A percentile compares a stretch with the other conserved stretches of the same genome.
Evolutionary conservation across 2,888 invertebrate genomes (phyloP).

Genomic region (Stenichneumon culpator): DNA sequence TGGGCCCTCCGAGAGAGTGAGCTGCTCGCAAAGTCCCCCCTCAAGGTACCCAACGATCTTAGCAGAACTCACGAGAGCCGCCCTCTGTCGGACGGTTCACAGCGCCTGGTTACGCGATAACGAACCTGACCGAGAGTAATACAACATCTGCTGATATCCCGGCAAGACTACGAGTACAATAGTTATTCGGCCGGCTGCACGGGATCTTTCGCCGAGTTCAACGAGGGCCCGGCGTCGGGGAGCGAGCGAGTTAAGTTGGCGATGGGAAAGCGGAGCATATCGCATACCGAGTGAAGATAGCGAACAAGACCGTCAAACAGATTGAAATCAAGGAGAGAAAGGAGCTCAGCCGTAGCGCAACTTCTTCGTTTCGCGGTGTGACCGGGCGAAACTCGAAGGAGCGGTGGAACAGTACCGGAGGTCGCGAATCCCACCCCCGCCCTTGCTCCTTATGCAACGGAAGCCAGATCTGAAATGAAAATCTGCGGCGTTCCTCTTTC

Average conservation of each 20-base stretch:
- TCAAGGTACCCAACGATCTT: no score
- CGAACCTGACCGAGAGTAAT: not conserved
- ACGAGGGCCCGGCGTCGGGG: not conserved
- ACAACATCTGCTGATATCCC: not conserved
- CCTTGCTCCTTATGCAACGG: slow-evolving; percentile 52
- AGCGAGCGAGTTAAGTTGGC: not conserved
- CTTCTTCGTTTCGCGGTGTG: slow-evolving; percentile 33
- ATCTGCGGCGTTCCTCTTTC: slow-evolving; percentile 74
- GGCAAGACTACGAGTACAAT: not conserved
- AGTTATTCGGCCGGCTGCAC: not conserved
- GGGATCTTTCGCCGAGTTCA: slow-evolving; percentile 10
- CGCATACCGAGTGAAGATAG: slow-evolving; percentile 57
- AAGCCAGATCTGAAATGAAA: slow-evolving; percentile 81
- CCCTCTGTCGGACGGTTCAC: no score
- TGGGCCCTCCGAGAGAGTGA: no score
- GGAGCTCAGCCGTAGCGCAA: slow-evolving; percentile 11
- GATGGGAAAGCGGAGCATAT: slow-evolving; percentile 41
- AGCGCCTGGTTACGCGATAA: no score
- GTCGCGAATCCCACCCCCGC: not conserved
- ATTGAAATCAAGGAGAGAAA: slow-evolving; percentile 77
- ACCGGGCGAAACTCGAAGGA: not conserved
- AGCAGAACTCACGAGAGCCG: no score
- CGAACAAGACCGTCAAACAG: slow-evolving; percentile 76
- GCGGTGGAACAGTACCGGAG: not conserved
- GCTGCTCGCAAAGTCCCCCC: no score